Percentiles rank a stretch among this genome's conserved stretches.
Evolutionary conservation across 2,797 vertebrate species (phyloP).

Genomic region (Phalloptychus januarius): DNA sequence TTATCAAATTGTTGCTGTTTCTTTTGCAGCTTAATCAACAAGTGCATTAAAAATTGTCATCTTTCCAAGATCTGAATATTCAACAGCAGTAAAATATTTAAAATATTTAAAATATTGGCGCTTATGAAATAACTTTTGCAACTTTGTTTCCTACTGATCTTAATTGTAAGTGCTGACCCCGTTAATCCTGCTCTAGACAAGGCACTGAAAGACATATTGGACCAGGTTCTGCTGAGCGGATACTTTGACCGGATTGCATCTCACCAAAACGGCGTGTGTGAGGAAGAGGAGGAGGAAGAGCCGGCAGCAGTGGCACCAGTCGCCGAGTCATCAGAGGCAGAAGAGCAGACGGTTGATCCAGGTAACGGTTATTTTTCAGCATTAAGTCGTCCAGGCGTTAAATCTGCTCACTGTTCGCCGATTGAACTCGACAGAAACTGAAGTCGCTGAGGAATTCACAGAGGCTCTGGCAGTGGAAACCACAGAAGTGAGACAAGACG

Average conservation of each 20-base stretch:
- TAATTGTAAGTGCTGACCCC: slow-evolving; percentile 2
- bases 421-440: slow-evolving; percentile 84
- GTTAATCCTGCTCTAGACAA: slow-evolving; percentile 83
- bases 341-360: slow-evolving; percentile 85
- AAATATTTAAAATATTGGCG: too few relatives aligned
- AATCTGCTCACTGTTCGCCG: slow-evolving; percentile 24
- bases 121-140: neutral
- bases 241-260: slow-evolving; percentile 92
- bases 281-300: slow-evolving; percentile 84
- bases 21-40: neutral
- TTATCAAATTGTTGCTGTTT: neutral
- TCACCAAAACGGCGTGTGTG: slow-evolving; percentile 95
- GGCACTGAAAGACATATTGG: slow-evolving; percentile 88
- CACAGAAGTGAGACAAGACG: slow-evolving; percentile 85
- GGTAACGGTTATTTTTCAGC: slow-evolving; percentile 69
- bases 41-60: neutral
- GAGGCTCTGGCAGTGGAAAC: slow-evolving; percentile 93
- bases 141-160: neutral
- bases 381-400: slow-evolving; percentile 11
- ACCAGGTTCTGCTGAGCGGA: slow-evolving; percentile 91
- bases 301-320: slow-evolving; percentile 30
- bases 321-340: slow-evolving; percentile 78
- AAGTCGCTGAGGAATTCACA: slow-evolving; percentile 89
- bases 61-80: neutral
- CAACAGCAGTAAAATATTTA: neutral